Evolutionary conservation across 2,797 vertebrate species (phyloP).

Genomic region (Pteropus rufus): DNA sequence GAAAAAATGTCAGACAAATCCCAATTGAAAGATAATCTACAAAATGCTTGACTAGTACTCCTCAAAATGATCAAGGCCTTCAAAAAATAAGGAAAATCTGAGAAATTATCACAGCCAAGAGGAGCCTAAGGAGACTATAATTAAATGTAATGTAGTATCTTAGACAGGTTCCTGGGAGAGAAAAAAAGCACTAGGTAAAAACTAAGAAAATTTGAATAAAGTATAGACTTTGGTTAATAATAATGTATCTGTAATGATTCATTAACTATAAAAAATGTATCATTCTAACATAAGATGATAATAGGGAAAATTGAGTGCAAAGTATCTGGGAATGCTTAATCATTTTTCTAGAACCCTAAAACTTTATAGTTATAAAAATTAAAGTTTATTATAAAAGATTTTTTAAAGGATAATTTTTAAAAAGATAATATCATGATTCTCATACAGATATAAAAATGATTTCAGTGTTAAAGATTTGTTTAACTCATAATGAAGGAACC

Average conservation of each 20-base stretch:
- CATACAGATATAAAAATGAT: not conserved
- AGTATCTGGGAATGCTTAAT: not conserved
- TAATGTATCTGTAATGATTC: not conserved
- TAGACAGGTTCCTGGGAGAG: not conserved
- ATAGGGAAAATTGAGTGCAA: not conserved
- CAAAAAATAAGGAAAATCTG: not conserved
- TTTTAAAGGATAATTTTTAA: not conserved
- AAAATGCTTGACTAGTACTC: not conserved
- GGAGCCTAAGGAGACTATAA: not conserved
- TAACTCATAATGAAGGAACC: not conserved
- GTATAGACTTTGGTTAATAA: not conserved
- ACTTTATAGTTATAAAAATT: not conserved
- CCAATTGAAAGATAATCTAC: not conserved
- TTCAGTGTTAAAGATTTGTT: not conserved
- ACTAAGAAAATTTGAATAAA: not conserved
- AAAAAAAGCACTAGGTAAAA: not conserved
- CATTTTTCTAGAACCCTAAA: not conserved
- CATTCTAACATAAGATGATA: not conserved
- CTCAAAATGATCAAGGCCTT: not conserved
- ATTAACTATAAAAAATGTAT: not conserved
- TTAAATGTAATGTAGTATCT: not conserved
- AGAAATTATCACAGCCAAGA: not conserved
- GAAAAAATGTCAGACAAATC: not conserved
- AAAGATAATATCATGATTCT: not conserved
- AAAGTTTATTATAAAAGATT: conserved; percentile 10